phyloP scores from a whole-genome alignment of 2,888 invertebrate species.

The Trissoscelio sp. region DNA sequence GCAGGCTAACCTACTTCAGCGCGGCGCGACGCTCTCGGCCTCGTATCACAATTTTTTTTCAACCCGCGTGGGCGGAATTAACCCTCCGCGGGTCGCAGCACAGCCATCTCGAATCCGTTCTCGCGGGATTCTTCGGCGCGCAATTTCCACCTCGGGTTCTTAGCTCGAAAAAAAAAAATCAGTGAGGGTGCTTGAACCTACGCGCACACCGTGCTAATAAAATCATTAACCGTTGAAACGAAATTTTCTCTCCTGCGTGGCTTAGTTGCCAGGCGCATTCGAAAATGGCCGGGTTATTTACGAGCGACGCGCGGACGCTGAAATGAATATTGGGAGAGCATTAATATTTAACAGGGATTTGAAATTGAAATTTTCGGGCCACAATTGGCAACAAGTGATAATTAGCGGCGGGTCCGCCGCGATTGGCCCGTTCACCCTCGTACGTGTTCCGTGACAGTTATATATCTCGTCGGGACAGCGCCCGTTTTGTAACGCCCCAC shows the following conservation, averaged over 20 bases:
- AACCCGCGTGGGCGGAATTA: slow-evolving; percentile 19
- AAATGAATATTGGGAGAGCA: no score
- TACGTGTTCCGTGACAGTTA: slow-evolving; percentile 43
- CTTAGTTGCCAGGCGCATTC: slow-evolving; percentile 14
- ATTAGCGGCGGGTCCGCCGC: slow-evolving; percentile 32
- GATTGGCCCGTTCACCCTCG: slow-evolving; percentile 29
- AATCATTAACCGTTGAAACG: slow-evolving; percentile 33
- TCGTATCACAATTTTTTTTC: slow-evolving; percentile 44
- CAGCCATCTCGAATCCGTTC: slow-evolving; percentile 40
- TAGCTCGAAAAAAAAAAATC: background rate
- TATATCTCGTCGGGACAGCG: slow-evolving; percentile 37
- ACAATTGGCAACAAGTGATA: slow-evolving; percentile 63
- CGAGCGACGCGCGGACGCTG: background rate
- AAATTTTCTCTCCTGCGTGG: background rate
- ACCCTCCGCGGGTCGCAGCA: slow-evolving; percentile 15
- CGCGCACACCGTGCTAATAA: slow-evolving; percentile 18
- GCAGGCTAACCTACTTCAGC: slow-evolving; percentile 27
- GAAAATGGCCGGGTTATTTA: slow-evolving; percentile 19
- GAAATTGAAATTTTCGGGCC: slow-evolving; percentile 58
- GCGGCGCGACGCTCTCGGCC: slow-evolving; percentile 5
- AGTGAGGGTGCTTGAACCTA: background rate
- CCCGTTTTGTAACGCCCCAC: slow-evolving; percentile 66
- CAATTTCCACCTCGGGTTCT: background rate
- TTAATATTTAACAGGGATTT: slow-evolving; percentile 59
- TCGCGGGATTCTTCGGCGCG: slow-evolving; percentile 19